Evolutionary conservation across 2,888 invertebrate species (phyloP).

Genomic region (Theretra japonica): DNA sequence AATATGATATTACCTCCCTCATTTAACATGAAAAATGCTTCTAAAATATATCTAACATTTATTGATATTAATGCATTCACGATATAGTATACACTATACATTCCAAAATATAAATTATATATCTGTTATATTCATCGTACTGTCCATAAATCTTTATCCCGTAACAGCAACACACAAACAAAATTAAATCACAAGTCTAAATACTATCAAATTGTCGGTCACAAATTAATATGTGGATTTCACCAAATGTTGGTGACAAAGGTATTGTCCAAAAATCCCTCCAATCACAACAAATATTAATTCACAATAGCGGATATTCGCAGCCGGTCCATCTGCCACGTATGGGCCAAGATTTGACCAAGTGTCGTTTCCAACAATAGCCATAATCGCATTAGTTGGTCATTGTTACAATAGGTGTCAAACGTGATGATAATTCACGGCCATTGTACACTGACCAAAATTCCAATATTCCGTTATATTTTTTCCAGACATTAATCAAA

Average conservation of each 20-base stretch:
- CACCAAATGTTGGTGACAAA: conserved; percentile 32
- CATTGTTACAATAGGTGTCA: conserved; percentile 74
- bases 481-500: conserved; percentile 30
- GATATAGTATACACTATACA: too few relatives aligned
- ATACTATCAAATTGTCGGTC: background rate
- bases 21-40: too few relatives aligned
- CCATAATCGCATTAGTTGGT: conserved; percentile 69
- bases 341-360: conserved; percentile 59
- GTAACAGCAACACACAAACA: background rate
- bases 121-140: too few relatives aligned
- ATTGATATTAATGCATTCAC: too few relatives aligned
- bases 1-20: too few relatives aligned
- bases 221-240: conserved; percentile 8
- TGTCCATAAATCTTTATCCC: background rate
- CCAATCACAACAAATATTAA: conserved; percentile 57
- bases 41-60: too few relatives aligned
- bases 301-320: conserved; percentile 58
- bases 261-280: conserved; percentile 31
- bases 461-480: conserved; percentile 28
- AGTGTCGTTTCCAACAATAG: conserved; percentile 67
- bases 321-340: conserved; percentile 68
- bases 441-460: conserved; percentile 54
- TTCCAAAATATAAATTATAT: too few relatives aligned
- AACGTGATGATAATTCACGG: conserved; percentile 67
- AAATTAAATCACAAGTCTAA: background rate